Base-by-base conservation (phyloP, 2,113 vertebrate genomes). In the Paramisgurnus dabryanus region DNA sequence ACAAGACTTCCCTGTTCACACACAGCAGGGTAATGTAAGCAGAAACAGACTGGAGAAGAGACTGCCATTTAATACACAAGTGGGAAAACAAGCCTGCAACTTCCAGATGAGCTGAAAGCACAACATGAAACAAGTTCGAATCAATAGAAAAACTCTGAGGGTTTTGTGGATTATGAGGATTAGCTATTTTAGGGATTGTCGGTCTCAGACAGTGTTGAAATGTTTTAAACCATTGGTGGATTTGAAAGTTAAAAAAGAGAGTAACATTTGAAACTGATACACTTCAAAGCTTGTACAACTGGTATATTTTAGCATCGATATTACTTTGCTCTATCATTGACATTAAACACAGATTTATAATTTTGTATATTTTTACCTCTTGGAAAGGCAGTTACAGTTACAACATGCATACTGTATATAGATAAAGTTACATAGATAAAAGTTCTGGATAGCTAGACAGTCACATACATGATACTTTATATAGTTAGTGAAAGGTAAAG, bases 171-270 rank as follows among this genome's bases (percentile, higher is more conserved):
- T 82, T 85, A 71, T 73, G 53, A 79, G 79, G 82, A 84, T 87
- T 82, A 81, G 80, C 84, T 76, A 67, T 84, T 55, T 85, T 78
- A 83, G 60, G 79, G 74, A 83, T 80, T 81, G 69, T 58, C 79
- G 57, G 76, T 84, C 79, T 75, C 57, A 55, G 78, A 39, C 49
- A 58, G 55, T n/a, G 55, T 18, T 58, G 5, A 5, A 18, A 58
- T n/a, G 55, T 53, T 53, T 53, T 53, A 15, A 4, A 53, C 12
- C 15, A 53, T 7, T 5, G 43, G 12, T 53, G 5, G 4, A 13
- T 53, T 15, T 53, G 2, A 53, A 53, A 15, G 50, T 53, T 53
- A 5, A 3, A 53, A 53, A 53, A 1, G 12, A 13, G 5, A 8
- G 1, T 50, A 22, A 50, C 49, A 53, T 53, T 53, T 34, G 1